Base-by-base conservation (phyloP, 2,888 invertebrate genomes). In the Plutella xylostella region DNA sequence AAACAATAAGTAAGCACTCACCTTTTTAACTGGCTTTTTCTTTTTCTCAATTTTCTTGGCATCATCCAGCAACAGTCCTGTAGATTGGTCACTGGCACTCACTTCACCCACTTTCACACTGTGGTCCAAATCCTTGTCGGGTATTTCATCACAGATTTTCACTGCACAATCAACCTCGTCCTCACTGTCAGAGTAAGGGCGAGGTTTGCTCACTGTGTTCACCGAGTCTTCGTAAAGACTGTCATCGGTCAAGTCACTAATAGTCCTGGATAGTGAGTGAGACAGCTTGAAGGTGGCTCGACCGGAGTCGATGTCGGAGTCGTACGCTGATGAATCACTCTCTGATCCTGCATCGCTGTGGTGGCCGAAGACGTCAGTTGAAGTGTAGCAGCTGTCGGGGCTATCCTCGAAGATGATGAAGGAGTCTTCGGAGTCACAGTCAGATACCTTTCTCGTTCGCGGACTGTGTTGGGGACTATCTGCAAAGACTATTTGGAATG, bases 371-470 rank as follows among this genome's bases (percentile, higher is more conserved):
- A 82, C 74, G 50, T 83, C 80, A 1, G 71, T 70, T 0, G 78
- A 66, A 0, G 72, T 73, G 42, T 74, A 82, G 44, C 83, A 82
- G 48, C 63, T 72, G 42, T 76, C 75, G 0, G 74, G 74, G 1
- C 68, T 64, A 0, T 79, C 83, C 42, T 82, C 79, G 6, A 85
- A 85, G 5, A 87, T 67, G 1, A 87, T 85, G 52, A 86, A 87
- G 0, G 86, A 87, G 58, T 88, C 87, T 56, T 87, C 88, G 0
- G 86, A 87, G n/a, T 85, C 86, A 42, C 86, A 86, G 42, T 86
- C 86, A 0, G 86, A 86, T 2, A 70, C 55, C 33, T 60, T 54
- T 3, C 74, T 55, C 2, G 42, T 25, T 19, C 42, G 37, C 2
- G 37, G 52, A 31, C 51, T 57, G 0, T 60, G 44, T 33, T 52